phyloP scores from a whole-genome alignment of 1,140 invertebrate species.

The Xylocopa sonorina region DNA sequence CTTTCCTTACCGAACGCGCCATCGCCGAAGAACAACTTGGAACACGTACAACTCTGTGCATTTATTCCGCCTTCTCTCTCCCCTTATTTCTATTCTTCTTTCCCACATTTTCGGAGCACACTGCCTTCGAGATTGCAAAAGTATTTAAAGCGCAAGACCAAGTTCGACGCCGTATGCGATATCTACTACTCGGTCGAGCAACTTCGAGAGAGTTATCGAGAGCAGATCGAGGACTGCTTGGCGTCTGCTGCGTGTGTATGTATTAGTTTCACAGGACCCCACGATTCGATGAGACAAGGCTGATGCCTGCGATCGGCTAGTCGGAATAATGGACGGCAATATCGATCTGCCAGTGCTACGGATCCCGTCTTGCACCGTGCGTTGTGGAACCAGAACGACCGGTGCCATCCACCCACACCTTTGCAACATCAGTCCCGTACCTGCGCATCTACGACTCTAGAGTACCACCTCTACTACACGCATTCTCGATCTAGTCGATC shows the following conservation, averaged over 20 bases:
- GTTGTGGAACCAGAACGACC: slow-evolving; percentile 67
- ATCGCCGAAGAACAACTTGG: too few species aligned
- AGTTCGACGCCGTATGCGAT: slow-evolving; percentile 23
- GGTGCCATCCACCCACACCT: slow-evolving; percentile 66
- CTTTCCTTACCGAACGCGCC: too few species aligned
- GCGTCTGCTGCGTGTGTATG: slow-evolving; percentile 82
- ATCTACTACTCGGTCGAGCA: slow-evolving; percentile 16
- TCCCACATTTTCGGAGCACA: too few species aligned
- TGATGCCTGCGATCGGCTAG: slow-evolving; percentile 73
- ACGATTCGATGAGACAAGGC: slow-evolving; percentile 74
- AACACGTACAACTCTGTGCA: too few species aligned
- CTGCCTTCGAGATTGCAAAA: slow-evolving; percentile 4
- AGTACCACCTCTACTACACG: slow-evolving; percentile 80
- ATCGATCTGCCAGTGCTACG: slow-evolving; percentile 64
- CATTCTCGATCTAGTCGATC: slow-evolving; percentile 78
- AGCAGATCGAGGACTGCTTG: slow-evolving; percentile 67
- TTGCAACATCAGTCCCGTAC: slow-evolving; percentile 65
- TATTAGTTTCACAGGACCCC: slow-evolving; percentile 83
- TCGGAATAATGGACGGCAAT: slow-evolving; percentile 70
- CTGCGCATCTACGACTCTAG: slow-evolving; percentile 75
- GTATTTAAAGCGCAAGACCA: slow-evolving; percentile 39
- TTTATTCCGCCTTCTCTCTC: slow-evolving; percentile 1
- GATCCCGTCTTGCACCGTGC: slow-evolving; percentile 62
- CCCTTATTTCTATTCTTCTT: background rate
- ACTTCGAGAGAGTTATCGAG: slow-evolving; percentile 34